Evolutionary conservation across 2,113 vertebrate species (phyloP), one percentile per base, ranked within the genome.

Genomic region (Halcyon malimbica): DNA sequence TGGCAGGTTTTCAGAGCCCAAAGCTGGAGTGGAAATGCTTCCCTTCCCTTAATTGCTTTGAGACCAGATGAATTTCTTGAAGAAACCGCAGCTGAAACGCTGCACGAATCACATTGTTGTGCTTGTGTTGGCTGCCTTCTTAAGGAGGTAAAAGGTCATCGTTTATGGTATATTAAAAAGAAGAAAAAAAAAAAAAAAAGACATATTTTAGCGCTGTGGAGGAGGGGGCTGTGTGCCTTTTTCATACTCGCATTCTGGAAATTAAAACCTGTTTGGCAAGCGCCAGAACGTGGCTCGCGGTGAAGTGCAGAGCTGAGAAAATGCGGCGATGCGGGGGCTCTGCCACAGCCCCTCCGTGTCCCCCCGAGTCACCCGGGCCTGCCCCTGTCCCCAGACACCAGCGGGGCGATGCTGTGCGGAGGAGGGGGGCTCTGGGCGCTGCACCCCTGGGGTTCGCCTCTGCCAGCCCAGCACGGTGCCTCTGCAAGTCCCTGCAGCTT

Each of bases 121-220:
- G 95, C 96, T 97, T 93, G 96, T 51, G 80, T 69, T 94, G 95
- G 96, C 95, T 74, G 96, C 90, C 48, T 59, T 37, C 62, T 48
- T 15, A 90, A 96, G 90, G 96, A 96, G 96, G 96, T 33, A 90
- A 96, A 93, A 95, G 96, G 90, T 97, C 96, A 91, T 59, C 14
- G 5, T 67, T 77, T 5, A 18, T 87, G 92, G 87, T 75, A 60
- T 86, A 86, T 93, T 83, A 88, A 88, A 93, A 73, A 79, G 25
- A 19, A 59, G 24, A 19, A 62, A 39, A 3, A 48, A n/a, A 16
- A 67, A 14, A 51, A 11, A 39, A 3, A 46, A 21, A 8, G 60
- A 14, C n/a, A 8, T 24, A 81, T 95, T 90, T 92, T 31, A 79
- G 63, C 0, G 4, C 82, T 4, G 91, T 7, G 88, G 91, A 46